phyloP scores from a whole-genome alignment of 2,888 invertebrate genomes.

The Pheosia tremula region DNA sequence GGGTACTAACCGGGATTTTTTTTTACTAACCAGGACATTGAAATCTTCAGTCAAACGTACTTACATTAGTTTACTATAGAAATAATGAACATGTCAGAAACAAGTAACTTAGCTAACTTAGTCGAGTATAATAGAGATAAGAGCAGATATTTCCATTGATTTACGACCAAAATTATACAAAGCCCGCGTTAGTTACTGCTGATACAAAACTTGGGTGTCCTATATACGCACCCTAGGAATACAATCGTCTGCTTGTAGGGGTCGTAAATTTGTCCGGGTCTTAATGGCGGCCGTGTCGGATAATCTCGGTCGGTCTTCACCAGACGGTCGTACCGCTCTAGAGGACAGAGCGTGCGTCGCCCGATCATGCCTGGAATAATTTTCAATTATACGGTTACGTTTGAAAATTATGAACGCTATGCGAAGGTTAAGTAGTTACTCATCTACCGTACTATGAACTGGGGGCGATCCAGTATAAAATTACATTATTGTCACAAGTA shows the following conservation, averaged over 20 bases:
- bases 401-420: too few species aligned
- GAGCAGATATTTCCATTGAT: neutral
- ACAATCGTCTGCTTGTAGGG: slow-evolving; percentile 77
- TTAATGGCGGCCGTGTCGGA: slow-evolving; percentile 65
- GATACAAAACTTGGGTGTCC: slow-evolving; percentile 1
- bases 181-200: neutral
- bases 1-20: too few species aligned
- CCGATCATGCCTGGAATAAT: slow-evolving; percentile 64
- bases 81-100: neutral
- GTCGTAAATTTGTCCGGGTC: slow-evolving; percentile 70
- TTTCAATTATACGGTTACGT: neutral
- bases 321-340: slow-evolving; percentile 70
- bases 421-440: too few species aligned
- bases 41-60: too few species aligned
- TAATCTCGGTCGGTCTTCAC: slow-evolving; percentile 67
- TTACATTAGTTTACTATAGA: too few species aligned
- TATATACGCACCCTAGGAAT: slow-evolving; percentile 67
- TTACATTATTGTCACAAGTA: too few species aligned
- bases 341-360: slow-evolving; percentile 63
- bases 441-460: too few species aligned
- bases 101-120: neutral
- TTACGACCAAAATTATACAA: slow-evolving; percentile 2
- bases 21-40: too few species aligned
- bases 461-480: too few species aligned
- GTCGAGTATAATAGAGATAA: neutral